Evolutionary conservation across 2,888 invertebrate species (phyloP).

Genomic region (Blastobasis lacticolella): DNA sequence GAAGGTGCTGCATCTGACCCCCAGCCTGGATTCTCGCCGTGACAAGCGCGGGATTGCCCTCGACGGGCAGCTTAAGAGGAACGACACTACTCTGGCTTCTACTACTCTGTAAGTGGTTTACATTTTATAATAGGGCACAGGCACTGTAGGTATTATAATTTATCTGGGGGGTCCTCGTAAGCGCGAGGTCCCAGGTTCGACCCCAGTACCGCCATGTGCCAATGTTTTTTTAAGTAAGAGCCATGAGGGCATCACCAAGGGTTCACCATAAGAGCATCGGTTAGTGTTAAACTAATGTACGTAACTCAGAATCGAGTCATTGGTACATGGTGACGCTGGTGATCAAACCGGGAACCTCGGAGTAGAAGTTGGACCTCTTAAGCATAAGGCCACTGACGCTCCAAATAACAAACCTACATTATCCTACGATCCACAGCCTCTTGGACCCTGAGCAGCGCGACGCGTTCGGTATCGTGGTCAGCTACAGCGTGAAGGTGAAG

Average conservation of each 20-base stretch:
- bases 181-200: too few relatives aligned
- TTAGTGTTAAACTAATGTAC: too few relatives aligned
- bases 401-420: too few relatives aligned
- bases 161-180: neutral
- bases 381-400: too few relatives aligned
- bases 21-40: conserved; percentile 83
- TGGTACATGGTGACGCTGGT: too few relatives aligned
- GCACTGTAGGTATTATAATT: neutral
- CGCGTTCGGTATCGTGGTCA: conserved; percentile 95
- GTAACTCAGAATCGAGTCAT: too few relatives aligned
- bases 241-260: too few relatives aligned
- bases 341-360: too few relatives aligned
- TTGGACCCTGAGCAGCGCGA: conserved; percentile 87
- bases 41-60: conserved; percentile 93
- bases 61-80: conserved; percentile 90
- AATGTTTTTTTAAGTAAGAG: too few relatives aligned
- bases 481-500: conserved; percentile 96
- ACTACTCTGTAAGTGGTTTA: conserved; percentile 87
- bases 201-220: too few relatives aligned
- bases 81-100: conserved; percentile 90
- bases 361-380: too few relatives aligned
- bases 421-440: conserved; percentile 27
- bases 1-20: conserved; percentile 90
- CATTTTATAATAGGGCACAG: neutral
- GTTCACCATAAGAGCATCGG: too few relatives aligned